phyloP scores from a whole-genome alignment of 2,888 invertebrate genomes.

The Phyllotreta striolata region DNA sequence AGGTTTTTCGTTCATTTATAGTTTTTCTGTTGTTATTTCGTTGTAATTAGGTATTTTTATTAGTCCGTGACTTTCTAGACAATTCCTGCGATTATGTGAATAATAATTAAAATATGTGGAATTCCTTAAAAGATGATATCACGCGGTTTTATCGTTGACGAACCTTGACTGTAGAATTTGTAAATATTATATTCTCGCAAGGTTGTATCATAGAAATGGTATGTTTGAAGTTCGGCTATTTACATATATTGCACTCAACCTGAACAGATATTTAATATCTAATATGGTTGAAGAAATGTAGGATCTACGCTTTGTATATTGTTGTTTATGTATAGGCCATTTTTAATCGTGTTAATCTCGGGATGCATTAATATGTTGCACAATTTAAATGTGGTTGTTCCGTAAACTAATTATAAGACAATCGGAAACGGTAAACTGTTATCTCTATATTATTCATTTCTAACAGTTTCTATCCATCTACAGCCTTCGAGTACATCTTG shows the following conservation, averaged over 20 bases:
- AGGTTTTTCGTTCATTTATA: too few relatives aligned
- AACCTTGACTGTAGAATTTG: constrained; percentile 11
- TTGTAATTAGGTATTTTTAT: too few relatives aligned
- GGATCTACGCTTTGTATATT: too few relatives aligned
- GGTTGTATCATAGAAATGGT: too few relatives aligned
- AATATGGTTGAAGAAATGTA: too few relatives aligned
- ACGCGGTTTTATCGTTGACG: not conserved
- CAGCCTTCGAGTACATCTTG: constrained; percentile 18
- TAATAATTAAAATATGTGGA: constrained; percentile 7
- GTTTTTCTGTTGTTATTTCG: too few relatives aligned
- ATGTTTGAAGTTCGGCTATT: too few relatives aligned
- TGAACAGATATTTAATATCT: too few relatives aligned
- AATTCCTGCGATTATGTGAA: not conserved
- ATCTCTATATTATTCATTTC: constrained; percentile 32
- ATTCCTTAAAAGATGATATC: constrained; percentile 9
- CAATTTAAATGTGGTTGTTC: constrained; percentile 23
- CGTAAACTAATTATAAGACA: constrained; percentile 32
- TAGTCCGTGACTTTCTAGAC: too few relatives aligned
- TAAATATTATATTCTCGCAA: too few relatives aligned
- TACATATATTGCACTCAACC: too few relatives aligned
- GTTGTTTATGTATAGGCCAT: too few relatives aligned
- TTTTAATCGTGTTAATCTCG: constrained; percentile 7
- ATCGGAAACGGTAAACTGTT: constrained; percentile 35
- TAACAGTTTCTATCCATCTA: constrained; percentile 24
- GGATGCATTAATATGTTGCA: constrained; percentile 24